Base-by-base conservation (phyloP, 2,797 vertebrate species). In the Parauchenoglanis ngamensis region DNA sequence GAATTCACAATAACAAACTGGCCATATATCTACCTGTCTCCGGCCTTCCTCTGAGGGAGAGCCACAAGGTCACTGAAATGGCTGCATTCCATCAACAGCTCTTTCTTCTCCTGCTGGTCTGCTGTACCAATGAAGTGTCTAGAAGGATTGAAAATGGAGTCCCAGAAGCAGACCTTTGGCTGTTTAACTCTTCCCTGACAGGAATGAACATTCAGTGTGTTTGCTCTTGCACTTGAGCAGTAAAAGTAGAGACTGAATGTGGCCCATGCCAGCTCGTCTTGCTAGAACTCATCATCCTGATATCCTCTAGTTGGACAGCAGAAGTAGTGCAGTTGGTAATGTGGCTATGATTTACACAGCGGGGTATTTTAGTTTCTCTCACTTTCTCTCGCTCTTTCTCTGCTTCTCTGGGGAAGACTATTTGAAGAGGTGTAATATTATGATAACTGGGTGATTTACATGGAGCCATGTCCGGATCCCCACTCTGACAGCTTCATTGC, bases 21-120 rank as follows among this genome's bases (percentile, higher is more conserved):
- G 94, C 96, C 96, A 99, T 99, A 98, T 97, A 98, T 99, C 97
- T 99, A 97, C 96, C 96, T 98, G 98, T 99, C 98, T 99, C 95
- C 92, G 40, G 93, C 94, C 96, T 99, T 98, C 98, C 97, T 98
- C 96, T 94, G 92, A 88, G 93, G 94, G 96, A 96, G 94, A 95
- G 94, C 96, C 97, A 96, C 93, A 95, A 96, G 97, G 97, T 98
- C 96, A 97, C 92, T 92, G 94, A 94, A 96, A 97, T 97, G 96
- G 95, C 96, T 95, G 95, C 94, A 96, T 97, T 97, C 96, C 96
- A 96, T 96, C 94, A 96, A 94, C 94, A 92, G 92, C 92, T 93
- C 93, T 90, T 85, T 94, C 93, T 88, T 87, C 89, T 92, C 90
- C 89, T 89, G 90, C 92, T 93, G 92, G 84, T 89, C 92, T 93